A percentile compares a stretch with the other conserved stretches of the same genome.
Conservation (phyloP, 2,113 vertebrate species). For the Gulo gulo region DNA sequence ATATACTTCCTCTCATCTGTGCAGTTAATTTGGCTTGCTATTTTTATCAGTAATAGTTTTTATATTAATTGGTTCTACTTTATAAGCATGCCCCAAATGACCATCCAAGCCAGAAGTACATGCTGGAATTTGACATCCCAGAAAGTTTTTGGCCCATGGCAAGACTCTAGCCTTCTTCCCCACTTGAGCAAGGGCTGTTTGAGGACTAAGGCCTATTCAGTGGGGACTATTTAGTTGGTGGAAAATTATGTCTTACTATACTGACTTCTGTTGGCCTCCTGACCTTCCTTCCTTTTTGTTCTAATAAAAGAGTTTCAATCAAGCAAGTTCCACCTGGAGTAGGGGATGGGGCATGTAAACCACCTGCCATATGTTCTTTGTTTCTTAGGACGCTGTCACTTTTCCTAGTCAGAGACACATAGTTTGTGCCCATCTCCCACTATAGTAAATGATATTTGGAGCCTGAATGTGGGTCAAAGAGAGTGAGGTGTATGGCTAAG, state of each 20-base stretch:
- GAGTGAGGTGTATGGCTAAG: neutral
- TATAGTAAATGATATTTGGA: neutral
- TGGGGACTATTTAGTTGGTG: neutral
- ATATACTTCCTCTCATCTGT: neutral
- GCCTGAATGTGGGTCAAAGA: neutral
- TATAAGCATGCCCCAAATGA: neutral
- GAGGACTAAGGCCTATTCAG: neutral
- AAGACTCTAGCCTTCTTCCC: neutral
- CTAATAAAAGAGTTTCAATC: neutral
- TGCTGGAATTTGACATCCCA: neutral
- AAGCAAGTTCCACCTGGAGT: neutral
- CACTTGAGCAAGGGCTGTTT: neutral
- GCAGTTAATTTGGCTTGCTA: neutral
- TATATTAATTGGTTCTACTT: neutral
- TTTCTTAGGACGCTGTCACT: neutral
- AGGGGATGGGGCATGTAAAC: neutral
- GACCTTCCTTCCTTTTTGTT: neutral
- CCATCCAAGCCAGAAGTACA: neutral
- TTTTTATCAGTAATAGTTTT: neutral
- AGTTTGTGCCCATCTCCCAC: neutral
- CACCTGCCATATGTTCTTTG: neutral
- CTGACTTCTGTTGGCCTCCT: neutral
- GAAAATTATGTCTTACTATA: neutral
- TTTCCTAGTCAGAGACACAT: neutral
- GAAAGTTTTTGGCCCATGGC: neutral